Evolutionary conservation across 2,113 vertebrate genomes (phyloP), one percentile per base, ranked within the genome.

Genomic region (Dasyprocta punctata): DNA sequence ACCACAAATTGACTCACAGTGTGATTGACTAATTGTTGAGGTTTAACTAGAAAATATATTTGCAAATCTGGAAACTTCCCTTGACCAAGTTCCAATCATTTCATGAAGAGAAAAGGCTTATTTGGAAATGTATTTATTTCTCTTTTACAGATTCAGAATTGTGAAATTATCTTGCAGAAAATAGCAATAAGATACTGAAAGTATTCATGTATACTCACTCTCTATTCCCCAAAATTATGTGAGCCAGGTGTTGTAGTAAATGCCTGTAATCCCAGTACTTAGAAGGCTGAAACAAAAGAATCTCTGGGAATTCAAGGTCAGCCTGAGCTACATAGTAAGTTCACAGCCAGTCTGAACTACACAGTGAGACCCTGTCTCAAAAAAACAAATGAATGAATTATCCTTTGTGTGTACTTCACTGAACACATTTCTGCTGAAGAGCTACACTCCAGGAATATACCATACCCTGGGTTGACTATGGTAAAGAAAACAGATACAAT

Each of bases 21-120:
- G n/a, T 63, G n/a, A 92, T 94, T 58, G 56, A 89, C 93, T 90
- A 73, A 77, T 83, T 92, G 67, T 71, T 85, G 65, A 94, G 26
- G 69, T 83, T 92, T 56, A 41, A 80, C 30, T 71, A 75, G 36
- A 71, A 97, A 89, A 82, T 78, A 88, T 6, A 56, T 94, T 92
- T 89, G 30, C 26, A 93, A 61, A 78, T 84, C 13, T 95, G 14
- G 33, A 93, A 90, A 77, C 10, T 90, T 33, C 44, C 36, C 11
- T 91, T 91, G 61, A 67, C 16, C 17, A 73, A 26, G 16, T 90
- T 92, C 44, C 67, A 58, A 83, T 7, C 22, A 90, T 83, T 84
- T 71, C 17, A 78, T 84, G 22, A 89, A 78, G n/a, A 92, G 47
- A 83, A 17, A 91, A 95, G 30, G 54, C 36, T 94, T 92, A 61